Evolutionary conservation across 2,113 vertebrate genomes (phyloP).

Genomic region (Budorcas taxicolor): DNA sequence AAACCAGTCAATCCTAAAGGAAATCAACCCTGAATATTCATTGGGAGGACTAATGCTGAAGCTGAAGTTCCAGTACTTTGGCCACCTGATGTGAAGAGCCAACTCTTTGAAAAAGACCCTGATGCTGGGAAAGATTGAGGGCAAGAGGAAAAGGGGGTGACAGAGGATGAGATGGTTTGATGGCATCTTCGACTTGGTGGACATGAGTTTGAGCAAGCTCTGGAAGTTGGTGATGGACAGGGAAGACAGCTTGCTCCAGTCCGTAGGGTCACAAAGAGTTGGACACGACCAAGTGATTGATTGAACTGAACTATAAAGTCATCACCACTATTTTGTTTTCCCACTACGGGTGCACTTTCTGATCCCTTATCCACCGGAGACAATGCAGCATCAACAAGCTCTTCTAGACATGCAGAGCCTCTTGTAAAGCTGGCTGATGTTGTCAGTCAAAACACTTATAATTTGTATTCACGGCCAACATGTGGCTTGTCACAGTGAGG

Average conservation of each 20-base stretch:
- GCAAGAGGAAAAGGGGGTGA: background rate
- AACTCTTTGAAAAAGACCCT: background rate
- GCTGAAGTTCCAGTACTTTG: background rate
- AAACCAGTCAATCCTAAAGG: background rate
- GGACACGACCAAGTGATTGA: background rate
- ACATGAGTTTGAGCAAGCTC: background rate
- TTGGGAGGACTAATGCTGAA: background rate
- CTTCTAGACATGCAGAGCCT: background rate
- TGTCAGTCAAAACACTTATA: background rate
- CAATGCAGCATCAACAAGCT: background rate
- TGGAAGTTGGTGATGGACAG: background rate
- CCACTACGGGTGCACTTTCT: background rate
- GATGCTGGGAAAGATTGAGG: background rate
- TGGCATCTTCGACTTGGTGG: background rate
- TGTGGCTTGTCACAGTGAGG: background rate
- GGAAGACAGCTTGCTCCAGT: background rate
- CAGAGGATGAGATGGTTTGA: background rate
- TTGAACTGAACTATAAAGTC: background rate
- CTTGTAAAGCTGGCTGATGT: constrained; percentile 25
- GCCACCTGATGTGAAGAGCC: background rate
- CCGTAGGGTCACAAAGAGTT: background rate
- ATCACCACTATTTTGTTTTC: background rate
- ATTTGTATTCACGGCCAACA: background rate
- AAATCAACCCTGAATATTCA: background rate
- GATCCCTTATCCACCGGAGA: background rate